Conservation (phyloP, 2,113 vertebrate genomes). For the Ammodytes dubius region DNA sequence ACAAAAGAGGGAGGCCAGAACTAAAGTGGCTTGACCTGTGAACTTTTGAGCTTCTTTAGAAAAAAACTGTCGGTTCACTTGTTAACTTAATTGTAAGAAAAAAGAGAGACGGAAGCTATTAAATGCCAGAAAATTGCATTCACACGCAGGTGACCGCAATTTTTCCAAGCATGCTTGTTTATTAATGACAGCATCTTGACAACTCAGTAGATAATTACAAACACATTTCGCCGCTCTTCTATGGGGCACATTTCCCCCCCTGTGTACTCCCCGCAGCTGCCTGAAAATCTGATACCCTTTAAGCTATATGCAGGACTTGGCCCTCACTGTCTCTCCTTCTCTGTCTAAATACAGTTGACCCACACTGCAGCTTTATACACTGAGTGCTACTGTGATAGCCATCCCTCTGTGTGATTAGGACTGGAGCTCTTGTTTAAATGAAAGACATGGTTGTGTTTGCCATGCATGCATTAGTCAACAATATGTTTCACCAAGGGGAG, state of each 20-base stretch:
- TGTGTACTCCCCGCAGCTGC: conserved; percentile 18
- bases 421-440: conserved; percentile 63
- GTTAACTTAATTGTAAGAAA: conserved; percentile 34
- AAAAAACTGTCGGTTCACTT: conserved; percentile 3
- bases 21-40: conserved; percentile 57
- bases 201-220: conserved; percentile 61
- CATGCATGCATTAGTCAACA: conserved; percentile 62
- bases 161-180: conserved; percentile 44
- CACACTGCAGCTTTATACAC: conserved; percentile 55
- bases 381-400: conserved; percentile 44
- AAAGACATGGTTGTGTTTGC: conserved; percentile 67
- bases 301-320: conserved; percentile 35
- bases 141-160: conserved; percentile 29
- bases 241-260: conserved; percentile 3
- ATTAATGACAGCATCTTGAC: conserved; percentile 51
- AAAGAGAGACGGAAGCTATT: neutral
- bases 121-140: conserved; percentile 17
- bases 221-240: conserved; percentile 59
- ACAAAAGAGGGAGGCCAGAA: conserved; percentile 30
- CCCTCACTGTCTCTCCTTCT: neutral
- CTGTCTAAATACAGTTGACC: conserved; percentile 59
- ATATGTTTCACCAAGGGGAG: conserved; percentile 33
- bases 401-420: conserved; percentile 71
- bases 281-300: conserved; percentile 59
- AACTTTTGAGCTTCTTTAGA: conserved; percentile 46